These are phyloP conservation scores for Listrodromus nycthemerus DNA, from an alignment of 2,888 invertebrate genomes.

Conservation along the genomic window DNA sequence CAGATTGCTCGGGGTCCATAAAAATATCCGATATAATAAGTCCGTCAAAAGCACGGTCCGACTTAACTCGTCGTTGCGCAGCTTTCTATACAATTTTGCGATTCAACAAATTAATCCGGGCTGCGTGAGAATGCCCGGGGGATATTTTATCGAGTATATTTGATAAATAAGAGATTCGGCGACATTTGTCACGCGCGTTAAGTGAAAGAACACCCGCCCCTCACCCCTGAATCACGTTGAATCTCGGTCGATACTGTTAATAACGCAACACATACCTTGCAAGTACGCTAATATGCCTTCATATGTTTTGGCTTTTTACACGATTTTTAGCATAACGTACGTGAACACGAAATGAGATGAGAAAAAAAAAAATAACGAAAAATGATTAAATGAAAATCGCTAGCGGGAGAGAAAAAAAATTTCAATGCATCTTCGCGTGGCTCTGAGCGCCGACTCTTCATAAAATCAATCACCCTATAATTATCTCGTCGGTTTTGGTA, in stretches of 20 bases:
- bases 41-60: constrained; percentile 48
- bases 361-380: constrained; percentile 33
- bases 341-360: constrained; percentile 49
- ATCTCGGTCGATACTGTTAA: constrained; percentile 61
- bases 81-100: constrained; percentile 62
- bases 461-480: constrained; percentile 60
- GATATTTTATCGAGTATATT: constrained; percentile 42
- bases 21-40: constrained; percentile 16
- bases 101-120: constrained; percentile 40
- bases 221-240: constrained; percentile 61
- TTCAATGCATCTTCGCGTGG: constrained; percentile 62
- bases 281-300: constrained; percentile 79
- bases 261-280: constrained; percentile 53
- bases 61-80: constrained; percentile 54
- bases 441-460: constrained; percentile 62
- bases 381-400: constrained; percentile 51
- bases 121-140: constrained; percentile 17
- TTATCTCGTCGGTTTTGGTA: constrained; percentile 67
- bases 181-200: constrained; percentile 35
- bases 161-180: constrained; percentile 45
- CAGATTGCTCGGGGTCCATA: constrained; percentile 42
- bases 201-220: constrained; percentile 56
- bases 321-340: constrained; percentile 68
- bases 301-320: constrained; percentile 83
- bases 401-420: constrained; percentile 53